These are phyloP conservation scores for Caenorhabditis sp. DNA, from an alignment of 2,888 invertebrate species.

Conservation along the genomic window DNA sequence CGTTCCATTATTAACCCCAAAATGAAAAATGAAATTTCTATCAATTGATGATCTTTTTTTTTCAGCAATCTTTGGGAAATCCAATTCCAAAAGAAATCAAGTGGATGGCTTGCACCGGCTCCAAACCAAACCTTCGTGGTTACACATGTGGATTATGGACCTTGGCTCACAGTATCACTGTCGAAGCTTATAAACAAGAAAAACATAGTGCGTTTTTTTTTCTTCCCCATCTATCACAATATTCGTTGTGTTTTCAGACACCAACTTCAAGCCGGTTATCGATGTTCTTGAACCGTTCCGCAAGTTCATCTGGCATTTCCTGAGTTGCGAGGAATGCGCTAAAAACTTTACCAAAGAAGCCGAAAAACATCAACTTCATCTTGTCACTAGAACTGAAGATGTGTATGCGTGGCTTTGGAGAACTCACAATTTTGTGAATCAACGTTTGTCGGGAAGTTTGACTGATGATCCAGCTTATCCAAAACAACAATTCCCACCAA, in stretches of 20 bases:
- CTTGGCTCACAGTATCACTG: conserved; percentile 88
- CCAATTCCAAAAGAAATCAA: conserved; percentile 62
- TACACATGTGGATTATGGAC: conserved; percentile 95
- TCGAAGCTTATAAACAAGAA: conserved; percentile 77
- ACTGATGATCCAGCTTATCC: conserved; percentile 90
- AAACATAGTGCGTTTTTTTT: conserved; percentile 59
- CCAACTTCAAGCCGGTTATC: conserved; percentile 73
- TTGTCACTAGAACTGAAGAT: conserved; percentile 75
- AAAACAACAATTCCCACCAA: conserved; percentile 76
- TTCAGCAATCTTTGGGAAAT: conserved; percentile 63
- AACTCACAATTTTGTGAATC: conserved; percentile 90
- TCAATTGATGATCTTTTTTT: conserved; percentile 6
- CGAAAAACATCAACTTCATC: conserved; percentile 56
- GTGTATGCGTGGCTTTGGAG: conserved; percentile 90
- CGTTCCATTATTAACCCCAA: too few species aligned
- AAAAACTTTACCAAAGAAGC: conserved; percentile 90
- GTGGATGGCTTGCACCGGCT: conserved; percentile 86
- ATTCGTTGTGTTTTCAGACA: conserved; percentile 40
- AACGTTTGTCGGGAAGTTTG: conserved; percentile 81
- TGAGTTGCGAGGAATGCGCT: conserved; percentile 90
- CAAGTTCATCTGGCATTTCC: conserved; percentile 88
- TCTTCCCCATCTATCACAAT: neutral
- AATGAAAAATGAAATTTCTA: too few species aligned
- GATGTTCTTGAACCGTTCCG: conserved; percentile 84
- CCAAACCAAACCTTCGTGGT: conserved; percentile 78